These are phyloP conservation scores for Etheostoma nigrum DNA, from an alignment of 2,797 vertebrate genomes.

Conservation along the genomic window DNA sequence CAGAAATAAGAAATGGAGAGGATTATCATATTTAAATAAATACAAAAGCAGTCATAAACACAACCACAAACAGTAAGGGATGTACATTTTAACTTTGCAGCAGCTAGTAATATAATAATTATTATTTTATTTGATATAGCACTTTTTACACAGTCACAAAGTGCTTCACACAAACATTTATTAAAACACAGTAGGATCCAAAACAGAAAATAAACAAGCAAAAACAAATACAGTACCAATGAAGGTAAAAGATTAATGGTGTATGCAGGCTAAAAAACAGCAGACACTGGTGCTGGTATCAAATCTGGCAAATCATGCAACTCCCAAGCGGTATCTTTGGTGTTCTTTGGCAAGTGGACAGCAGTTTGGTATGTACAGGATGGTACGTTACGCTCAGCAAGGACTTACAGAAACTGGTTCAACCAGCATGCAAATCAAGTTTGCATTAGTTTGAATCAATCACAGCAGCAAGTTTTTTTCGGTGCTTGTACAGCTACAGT, in stretches of 20 bases:
- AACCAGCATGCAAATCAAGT: neutral
- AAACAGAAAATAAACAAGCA: too few species aligned
- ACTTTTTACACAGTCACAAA: too few species aligned
- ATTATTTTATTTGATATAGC: too few species aligned
- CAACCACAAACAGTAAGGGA: neutral
- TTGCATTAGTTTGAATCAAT: conserved; percentile 14
- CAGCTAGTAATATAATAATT: neutral
- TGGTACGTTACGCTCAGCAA: neutral
- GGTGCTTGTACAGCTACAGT: neutral
- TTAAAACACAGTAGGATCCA: too few species aligned
- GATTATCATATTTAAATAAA: conserved; percentile 19
- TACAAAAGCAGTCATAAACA: conserved; percentile 1
- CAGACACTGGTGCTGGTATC: neutral
- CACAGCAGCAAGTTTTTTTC: neutral
- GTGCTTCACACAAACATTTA: too few species aligned
- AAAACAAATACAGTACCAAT: too few species aligned
- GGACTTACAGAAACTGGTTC: neutral
- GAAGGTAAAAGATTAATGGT: too few species aligned
- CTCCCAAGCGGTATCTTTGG: neutral
- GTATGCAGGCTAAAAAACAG: neutral
- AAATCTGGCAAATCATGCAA: neutral
- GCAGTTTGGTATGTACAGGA: conserved; percentile 8
- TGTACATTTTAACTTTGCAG: neutral
- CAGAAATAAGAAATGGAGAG: conserved; percentile 33
- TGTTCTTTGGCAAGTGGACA: neutral